Conservation (phyloP, 2,797 vertebrate genomes). For the Acanthurus leucopareius region DNA sequence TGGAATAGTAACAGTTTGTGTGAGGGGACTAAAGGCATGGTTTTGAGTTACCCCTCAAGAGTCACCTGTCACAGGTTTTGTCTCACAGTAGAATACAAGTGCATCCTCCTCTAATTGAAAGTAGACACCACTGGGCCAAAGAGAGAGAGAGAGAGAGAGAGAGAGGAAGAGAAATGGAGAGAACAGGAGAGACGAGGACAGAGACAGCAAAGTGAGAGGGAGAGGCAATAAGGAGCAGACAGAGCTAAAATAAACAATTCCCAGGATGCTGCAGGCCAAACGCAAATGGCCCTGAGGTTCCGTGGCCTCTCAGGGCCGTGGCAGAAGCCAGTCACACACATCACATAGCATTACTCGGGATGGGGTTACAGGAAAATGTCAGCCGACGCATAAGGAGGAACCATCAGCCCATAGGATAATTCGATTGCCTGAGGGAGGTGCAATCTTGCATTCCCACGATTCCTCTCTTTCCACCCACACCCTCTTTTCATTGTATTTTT, state of each 20-base stretch:
- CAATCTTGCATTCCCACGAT: conserved; percentile 88
- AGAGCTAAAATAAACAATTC: conserved; percentile 82
- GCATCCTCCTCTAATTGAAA: conserved; percentile 79
- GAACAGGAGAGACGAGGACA: conserved; percentile 50
- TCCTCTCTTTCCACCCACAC: conserved; percentile 87
- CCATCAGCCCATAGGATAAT: conserved; percentile 89
- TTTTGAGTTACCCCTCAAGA: conserved; percentile 77
- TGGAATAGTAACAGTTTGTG: conserved; percentile 72
- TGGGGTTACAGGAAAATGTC: conserved; percentile 88
- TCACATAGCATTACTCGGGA: conserved; percentile 87
- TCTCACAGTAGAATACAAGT: conserved; percentile 72
- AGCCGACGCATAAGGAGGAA: conserved; percentile 85
- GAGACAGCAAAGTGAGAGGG: conserved; percentile 34
- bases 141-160: conserved; percentile 25
- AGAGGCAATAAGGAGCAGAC: conserved; percentile 70
- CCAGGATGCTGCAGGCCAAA: conserved; percentile 72
- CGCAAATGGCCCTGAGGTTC: conserved; percentile 65
- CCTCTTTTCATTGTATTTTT: conserved; percentile 84
- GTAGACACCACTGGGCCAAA: conserved; percentile 70
- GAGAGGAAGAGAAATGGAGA: conserved; percentile 24
- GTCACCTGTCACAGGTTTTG: conserved; percentile 76
- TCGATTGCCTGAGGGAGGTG: conserved; percentile 84
- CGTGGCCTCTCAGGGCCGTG: conserved; percentile 78
- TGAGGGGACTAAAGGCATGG: conserved; percentile 66
- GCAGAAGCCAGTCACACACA: conserved; percentile 88